phyloP scores from a whole-genome alignment of 2,113 vertebrate genomes.

The Rynchops niger region DNA sequence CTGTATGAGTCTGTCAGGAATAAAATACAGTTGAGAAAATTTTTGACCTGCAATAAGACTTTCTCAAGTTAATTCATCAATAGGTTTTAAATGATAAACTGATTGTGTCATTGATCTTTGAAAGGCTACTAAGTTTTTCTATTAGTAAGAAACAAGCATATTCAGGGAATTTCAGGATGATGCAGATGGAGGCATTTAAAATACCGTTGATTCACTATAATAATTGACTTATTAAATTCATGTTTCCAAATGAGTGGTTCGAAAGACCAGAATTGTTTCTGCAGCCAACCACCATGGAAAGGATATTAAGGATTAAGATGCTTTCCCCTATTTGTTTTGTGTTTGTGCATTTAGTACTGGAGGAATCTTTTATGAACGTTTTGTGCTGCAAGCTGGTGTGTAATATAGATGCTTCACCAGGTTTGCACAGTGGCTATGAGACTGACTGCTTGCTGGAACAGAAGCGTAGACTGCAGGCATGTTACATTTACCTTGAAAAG shows the following conservation, averaged over 20 bases:
- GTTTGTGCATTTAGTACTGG: background rate
- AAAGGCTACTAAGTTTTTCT: background rate
- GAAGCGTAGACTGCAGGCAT: background rate
- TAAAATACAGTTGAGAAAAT: background rate
- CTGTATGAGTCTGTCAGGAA: background rate
- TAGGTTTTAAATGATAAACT: background rate
- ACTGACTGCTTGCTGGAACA: background rate
- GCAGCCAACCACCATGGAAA: background rate
- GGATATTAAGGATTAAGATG: background rate
- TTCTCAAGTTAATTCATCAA: background rate
- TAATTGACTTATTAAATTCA: background rate
- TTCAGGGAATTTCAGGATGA: background rate
- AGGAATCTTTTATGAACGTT: background rate
- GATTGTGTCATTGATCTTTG: background rate
- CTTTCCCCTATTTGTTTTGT: background rate
- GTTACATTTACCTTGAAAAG: background rate
- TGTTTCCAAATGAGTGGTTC: background rate
- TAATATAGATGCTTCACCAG: background rate
- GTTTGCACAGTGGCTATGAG: background rate
- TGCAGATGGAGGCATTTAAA: background rate
- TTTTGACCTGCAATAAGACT: background rate
- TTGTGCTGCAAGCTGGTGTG: background rate
- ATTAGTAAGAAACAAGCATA: background rate
- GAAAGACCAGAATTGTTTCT: background rate
- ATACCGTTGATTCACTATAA: background rate